Evolutionary conservation across 2,888 invertebrate species (phyloP), one percentile per base, ranked within the genome.

Genomic region (Schrankia costaestrigalis): DNA sequence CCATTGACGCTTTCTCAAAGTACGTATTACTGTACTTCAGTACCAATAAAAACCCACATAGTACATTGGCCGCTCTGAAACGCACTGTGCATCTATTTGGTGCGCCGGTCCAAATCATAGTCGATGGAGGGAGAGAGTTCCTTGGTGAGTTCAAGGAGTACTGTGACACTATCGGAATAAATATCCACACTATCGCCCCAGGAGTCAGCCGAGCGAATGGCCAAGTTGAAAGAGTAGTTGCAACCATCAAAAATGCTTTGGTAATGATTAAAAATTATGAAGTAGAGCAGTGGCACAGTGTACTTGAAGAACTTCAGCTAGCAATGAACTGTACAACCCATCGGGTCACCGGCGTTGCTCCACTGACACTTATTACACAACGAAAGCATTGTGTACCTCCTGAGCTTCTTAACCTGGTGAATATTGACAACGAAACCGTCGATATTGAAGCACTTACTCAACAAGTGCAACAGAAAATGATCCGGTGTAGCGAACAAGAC

Each of bases 221-320:
- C 0, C 47, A 51, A 23, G 45, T 47, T 0, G 51, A 47, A 14
- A 8, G 51, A n/a, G 31, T 45, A 0, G 23, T 55, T 15, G 29
- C 33, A 0, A 55, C 44, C 1, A 25, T 56, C 2, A 61, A 58
- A 25, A 61, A 52, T 25, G 46, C 29, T 1, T 14, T 57, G 5
- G 26, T 27, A 0, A 55, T 59, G 23, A 53, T 59, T 1, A 50
- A 53, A 21, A 60, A 57, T 10, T 40, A 37, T 10, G 32, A 37
- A n/a, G 21, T 32, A 1, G 13, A 24, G 11, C 3, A 32, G 2
- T 38, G 37, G 40, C 29, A 41, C 2, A 36, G 14, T 0, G 7
- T 32, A 1, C 31, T 45, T 1, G 41, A 45, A 27, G 32, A 6
- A 10, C 26, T 41, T 3, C 41, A 41, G 11, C 11, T 41, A 1